Percentiles rank a stretch among this genome's conserved stretches.
Evolutionary conservation across 2,888 invertebrate genomes (phyloP).

Genomic region (Sphecodes monilicornis): DNA sequence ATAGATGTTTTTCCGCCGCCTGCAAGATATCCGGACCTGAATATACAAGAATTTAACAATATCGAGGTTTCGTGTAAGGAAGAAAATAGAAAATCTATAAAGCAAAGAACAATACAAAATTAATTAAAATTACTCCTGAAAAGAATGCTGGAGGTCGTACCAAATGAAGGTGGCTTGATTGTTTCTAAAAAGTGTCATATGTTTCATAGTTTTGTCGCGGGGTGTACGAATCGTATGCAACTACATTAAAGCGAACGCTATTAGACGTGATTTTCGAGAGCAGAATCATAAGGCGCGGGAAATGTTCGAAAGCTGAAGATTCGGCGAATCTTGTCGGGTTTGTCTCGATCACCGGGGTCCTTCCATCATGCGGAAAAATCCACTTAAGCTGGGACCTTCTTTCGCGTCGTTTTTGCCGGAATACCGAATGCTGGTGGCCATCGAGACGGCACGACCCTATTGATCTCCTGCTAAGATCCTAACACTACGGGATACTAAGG

Average conservation of each 20-base stretch:
- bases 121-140: no score
- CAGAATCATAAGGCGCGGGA: background rate
- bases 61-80: no score
- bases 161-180: no score
- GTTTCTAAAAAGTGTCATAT: no score
- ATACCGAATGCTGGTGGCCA: conserved; percentile 24
- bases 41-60: no score
- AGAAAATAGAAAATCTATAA: no score
- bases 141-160: no score
- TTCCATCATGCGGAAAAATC: background rate
- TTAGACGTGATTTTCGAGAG: background rate
- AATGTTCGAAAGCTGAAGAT: background rate
- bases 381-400: conserved; percentile 33
- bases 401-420: conserved; percentile 28
- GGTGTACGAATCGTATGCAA: no score
- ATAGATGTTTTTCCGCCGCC: no score
- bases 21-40: no score
- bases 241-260: background rate
- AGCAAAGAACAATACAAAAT: no score
- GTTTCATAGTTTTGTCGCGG: no score
- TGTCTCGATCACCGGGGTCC: background rate
- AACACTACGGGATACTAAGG: conserved; percentile 58
- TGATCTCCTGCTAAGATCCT: conserved; percentile 55
- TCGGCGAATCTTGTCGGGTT: background rate
- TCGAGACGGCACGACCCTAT: conserved; percentile 39